A percentile compares a stretch with the other conserved stretches of the same genome.
Evolutionary conservation across 2,888 invertebrate species (phyloP).

Genomic region (Euphydryas editha): DNA sequence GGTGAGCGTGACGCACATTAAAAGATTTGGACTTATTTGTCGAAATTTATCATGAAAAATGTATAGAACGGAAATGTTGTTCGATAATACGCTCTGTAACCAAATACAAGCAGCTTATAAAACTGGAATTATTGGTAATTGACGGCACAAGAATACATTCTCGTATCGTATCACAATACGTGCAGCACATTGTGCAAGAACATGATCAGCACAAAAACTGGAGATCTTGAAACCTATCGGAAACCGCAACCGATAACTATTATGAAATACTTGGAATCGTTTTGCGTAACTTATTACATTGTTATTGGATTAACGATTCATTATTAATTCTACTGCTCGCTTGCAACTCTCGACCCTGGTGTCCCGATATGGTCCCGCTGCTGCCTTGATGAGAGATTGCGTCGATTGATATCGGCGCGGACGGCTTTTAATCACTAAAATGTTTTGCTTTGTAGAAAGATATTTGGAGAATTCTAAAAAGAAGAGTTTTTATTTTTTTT

Average conservation of each 20-base stretch:
- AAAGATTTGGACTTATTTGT: conserved; percentile 25
- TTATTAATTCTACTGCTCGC: conserved; percentile 18
- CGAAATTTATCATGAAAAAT: conserved; percentile 27
- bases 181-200: conserved; percentile 9
- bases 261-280: conserved; percentile 7
- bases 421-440: neutral
- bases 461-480: too few species aligned
- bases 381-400: conserved; percentile 18
- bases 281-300: conserved; percentile 16
- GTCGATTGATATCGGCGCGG: neutral
- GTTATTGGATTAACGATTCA: conserved; percentile 10
- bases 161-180: too few species aligned
- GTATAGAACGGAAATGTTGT: conserved; percentile 12
- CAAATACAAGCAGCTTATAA: neutral
- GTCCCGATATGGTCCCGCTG: conserved; percentile 15
- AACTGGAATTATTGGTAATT: neutral
- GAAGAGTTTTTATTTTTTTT: too few species aligned
- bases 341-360: conserved; percentile 19
- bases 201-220: neutral
- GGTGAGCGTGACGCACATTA: conserved; percentile 37
- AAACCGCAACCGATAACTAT: conserved; percentile 16
- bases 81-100: neutral
- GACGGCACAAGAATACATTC: conserved; percentile 4
- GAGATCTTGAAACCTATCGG: conserved; percentile 1
- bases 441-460: neutral